These are phyloP conservation scores for Drosophila persimilis DNA, from an alignment of 1,140 invertebrate species.

Conservation along the genomic window DNA sequence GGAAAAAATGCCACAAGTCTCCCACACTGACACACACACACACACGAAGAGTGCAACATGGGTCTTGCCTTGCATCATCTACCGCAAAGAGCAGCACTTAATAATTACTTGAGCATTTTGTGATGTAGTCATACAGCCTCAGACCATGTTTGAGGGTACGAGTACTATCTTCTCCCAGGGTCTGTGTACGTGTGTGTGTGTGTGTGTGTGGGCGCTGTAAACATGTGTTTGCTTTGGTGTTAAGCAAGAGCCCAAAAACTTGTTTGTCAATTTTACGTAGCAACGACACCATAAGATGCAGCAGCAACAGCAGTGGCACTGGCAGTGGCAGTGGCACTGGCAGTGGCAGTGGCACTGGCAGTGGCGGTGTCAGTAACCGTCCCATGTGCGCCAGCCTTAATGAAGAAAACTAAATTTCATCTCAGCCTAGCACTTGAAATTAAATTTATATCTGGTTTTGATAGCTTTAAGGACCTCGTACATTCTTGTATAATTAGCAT, in stretches of 20 bases:
- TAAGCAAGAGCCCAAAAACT: constrained; percentile 60
- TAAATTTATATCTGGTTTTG: constrained; percentile 20
- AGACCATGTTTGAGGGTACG: constrained; percentile 12
- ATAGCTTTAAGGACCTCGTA: constrained; percentile 23
- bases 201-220: constrained; percentile 38
- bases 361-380: background rate
- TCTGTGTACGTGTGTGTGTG: constrained; percentile 18
- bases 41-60: constrained; percentile 41
- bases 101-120: constrained; percentile 80
- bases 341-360: too few species aligned
- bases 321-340: too few species aligned
- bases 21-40: constrained; percentile 24
- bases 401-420: constrained; percentile 51
- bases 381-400: constrained; percentile 25
- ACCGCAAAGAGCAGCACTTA: constrained; percentile 74
- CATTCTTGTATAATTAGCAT: constrained; percentile 58
- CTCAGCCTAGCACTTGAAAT: constrained; percentile 38
- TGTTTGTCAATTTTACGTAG: constrained; percentile 59
- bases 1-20: constrained; percentile 52
- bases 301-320: too few species aligned
- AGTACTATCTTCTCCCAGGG: constrained; percentile 10
- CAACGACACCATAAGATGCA: too few species aligned
- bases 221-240: constrained; percentile 73
- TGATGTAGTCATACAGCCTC: constrained; percentile 42
- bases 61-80: constrained; percentile 32